These are phyloP conservation scores for Turdus rufiventris DNA, from an alignment of 2,113 vertebrate genomes.

Conservation along the genomic window DNA sequence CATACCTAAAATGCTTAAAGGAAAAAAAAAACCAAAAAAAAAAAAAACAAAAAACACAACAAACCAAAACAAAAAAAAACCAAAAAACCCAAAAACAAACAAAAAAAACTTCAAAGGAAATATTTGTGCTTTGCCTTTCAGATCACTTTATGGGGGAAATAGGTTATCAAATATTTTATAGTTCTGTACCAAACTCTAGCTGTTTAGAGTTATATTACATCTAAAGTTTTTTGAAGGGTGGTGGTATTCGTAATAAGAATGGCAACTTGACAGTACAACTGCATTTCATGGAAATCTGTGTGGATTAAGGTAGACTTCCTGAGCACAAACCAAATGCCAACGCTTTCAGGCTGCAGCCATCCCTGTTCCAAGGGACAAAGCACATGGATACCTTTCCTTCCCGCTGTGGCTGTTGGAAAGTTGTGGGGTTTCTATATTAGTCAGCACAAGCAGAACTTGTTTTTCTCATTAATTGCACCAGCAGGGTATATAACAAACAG, in stretches of 20 bases:
- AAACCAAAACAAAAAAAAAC: background rate
- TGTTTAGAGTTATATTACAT: background rate
- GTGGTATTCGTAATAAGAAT: background rate
- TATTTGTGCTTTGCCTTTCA: background rate
- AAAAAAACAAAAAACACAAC: no score
- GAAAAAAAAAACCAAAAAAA: background rate
- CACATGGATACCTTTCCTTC: background rate
- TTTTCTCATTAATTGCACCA: constrained; percentile 35
- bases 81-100: no score
- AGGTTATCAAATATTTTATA: background rate
- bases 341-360: background rate
- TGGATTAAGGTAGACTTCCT: background rate
- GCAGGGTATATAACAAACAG: background rate
- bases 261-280: background rate
- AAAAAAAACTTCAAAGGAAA: background rate
- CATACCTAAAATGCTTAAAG: background rate
- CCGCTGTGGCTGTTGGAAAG: background rate
- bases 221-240: background rate
- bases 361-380: background rate
- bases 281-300: background rate
- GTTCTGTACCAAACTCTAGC: background rate
- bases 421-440: background rate
- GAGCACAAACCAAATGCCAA: background rate
- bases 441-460: background rate
- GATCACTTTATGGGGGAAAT: background rate